Percentiles rank a stretch among this genome's conserved stretches.
Evolutionary conservation across 37 sponge, comb jelly and placozoan genomes (phyloP).

Genomic region (Diacarnus erythraeanus): DNA sequence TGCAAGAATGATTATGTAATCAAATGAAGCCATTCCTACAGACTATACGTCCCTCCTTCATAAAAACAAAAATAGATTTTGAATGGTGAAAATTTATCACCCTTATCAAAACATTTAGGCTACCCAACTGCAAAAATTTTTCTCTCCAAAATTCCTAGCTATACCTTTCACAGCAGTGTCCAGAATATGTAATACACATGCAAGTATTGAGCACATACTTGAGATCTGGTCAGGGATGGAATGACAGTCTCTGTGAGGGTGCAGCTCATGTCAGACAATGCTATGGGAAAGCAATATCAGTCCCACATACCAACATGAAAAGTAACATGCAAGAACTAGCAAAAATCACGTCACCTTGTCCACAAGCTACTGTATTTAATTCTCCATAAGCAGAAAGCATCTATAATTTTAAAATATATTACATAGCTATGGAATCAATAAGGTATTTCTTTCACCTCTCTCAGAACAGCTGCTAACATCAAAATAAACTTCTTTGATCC

Average conservation of each 20-base stretch:
- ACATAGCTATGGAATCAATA: too few relatives aligned
- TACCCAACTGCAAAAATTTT: too few relatives aligned
- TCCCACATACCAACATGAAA: conserved; percentile 8
- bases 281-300: neutral
- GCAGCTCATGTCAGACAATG: conserved; percentile 6
- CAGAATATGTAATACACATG: too few relatives aligned
- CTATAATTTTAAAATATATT: too few relatives aligned
- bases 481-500: conserved; percentile 32
- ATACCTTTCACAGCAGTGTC: too few relatives aligned
- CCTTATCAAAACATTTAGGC: too few relatives aligned
- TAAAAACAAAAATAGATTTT: too few relatives aligned
- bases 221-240: neutral
- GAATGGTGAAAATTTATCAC: too few relatives aligned
- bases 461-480: conserved; percentile 14
- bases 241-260: neutral
- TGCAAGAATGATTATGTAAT: too few relatives aligned
- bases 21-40: too few relatives aligned
- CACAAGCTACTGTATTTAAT: neutral
- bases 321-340: neutral
- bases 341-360: neutral
- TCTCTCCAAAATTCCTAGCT: too few relatives aligned
- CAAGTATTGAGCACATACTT: neutral
- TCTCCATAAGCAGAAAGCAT: neutral
- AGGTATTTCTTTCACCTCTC: conserved; percentile 21
- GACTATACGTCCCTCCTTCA: too few relatives aligned